Conservation (phyloP, 1,140 invertebrate genomes). For the Diplogasteroides magnus region DNA sequence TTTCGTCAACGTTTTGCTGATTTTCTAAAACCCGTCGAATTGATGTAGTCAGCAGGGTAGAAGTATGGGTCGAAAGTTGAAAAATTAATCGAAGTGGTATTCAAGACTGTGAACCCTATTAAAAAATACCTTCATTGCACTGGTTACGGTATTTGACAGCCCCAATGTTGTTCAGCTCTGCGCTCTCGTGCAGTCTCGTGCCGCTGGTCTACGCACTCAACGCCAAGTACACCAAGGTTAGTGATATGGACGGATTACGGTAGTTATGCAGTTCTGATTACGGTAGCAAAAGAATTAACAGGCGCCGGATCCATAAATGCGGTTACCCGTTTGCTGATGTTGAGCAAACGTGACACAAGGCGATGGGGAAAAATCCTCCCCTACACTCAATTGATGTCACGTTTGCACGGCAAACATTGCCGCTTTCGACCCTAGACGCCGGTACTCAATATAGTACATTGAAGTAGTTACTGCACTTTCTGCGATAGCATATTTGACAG, state of each 20-base stretch:
- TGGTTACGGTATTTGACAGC: conserved; percentile 55
- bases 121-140: conserved; percentile 88
- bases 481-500: conserved; percentile 10
- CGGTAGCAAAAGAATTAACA: no score
- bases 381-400: no score
- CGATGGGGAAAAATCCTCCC: no score
- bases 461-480: conserved; percentile 11
- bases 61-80: no score
- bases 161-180: conserved; percentile 23
- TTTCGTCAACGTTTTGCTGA: no score
- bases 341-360: no score
- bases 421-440: background rate
- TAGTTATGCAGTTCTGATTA: no score
- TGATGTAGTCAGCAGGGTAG: no score
- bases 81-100: no score
- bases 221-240: conserved; percentile 2
- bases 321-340: no score
- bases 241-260: conserved; percentile 1
- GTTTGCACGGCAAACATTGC: background rate
- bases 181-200: conserved; percentile 23
- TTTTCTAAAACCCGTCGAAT: no score
- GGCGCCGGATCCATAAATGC: no score
- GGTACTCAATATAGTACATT: background rate
- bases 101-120: conserved; percentile 79
- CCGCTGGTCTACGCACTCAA: conserved; percentile 27